Conservation (phyloP, 2,888 invertebrate species). For the Apamea anceps region DNA sequence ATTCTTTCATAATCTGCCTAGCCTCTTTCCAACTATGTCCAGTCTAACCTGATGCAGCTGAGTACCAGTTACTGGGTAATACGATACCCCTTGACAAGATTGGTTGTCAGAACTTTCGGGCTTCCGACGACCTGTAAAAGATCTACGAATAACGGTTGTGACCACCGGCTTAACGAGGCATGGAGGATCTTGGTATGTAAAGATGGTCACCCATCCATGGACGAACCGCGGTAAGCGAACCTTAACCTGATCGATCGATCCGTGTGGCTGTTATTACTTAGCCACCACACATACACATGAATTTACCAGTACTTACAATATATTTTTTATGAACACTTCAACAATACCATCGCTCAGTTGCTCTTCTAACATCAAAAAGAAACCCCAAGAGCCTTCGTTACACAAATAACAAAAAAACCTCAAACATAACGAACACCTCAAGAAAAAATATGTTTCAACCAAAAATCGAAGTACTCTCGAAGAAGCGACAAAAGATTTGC, state of each 20-base stretch:
- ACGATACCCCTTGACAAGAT: no score
- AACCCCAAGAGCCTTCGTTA: constrained; percentile 13
- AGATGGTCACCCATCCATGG: no score
- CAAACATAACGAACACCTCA: constrained; percentile 49
- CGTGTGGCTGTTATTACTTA: background rate
- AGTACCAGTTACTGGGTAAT: no score
- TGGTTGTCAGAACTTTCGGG: no score
- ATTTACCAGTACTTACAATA: background rate
- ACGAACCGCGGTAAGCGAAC: no score
- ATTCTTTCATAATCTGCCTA: background rate
- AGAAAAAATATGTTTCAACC: constrained; percentile 21
- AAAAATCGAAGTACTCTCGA: constrained; percentile 33
- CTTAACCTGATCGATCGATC: no score
- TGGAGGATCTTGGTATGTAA: no score
- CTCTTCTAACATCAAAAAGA: background rate
- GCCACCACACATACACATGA: background rate
- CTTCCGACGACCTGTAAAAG: no score
- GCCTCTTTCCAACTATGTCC: no score
- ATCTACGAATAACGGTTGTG: no score
- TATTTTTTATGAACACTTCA: background rate
- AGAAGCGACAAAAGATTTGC: constrained; percentile 17
- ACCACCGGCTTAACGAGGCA: no score
- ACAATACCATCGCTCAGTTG: background rate
- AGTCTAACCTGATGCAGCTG: no score
- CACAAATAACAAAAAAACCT: constrained; percentile 9